Evolutionary conservation across 2,797 vertebrate genomes (phyloP).

Genomic region (Acropternis orthonyx): DNA sequence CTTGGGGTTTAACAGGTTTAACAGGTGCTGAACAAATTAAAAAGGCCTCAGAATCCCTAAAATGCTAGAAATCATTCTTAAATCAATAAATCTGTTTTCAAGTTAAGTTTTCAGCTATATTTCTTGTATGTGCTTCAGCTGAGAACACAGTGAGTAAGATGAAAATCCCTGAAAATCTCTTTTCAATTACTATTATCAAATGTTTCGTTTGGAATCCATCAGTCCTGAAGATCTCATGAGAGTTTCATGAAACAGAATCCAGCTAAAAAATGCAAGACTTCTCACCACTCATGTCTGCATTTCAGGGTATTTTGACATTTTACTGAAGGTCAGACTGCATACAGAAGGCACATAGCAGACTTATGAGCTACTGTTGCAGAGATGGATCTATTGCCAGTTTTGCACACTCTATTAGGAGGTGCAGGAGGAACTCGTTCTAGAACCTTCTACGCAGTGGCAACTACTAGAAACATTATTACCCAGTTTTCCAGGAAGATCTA

Average conservation of each 20-base stretch:
- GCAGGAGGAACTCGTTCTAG: neutral
- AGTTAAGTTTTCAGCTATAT: neutral
- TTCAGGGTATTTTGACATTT: neutral
- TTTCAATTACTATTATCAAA: neutral
- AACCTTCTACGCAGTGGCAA: neutral
- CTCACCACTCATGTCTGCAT: neutral
- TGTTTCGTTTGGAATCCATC: rapidly evolving
- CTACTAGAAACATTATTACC: neutral
- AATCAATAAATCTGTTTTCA: neutral
- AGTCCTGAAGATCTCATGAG: neutral
- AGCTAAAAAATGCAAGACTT: neutral
- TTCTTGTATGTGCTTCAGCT: neutral
- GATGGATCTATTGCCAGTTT: neutral
- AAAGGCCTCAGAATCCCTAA: neutral
- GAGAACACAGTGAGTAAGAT: neutral
- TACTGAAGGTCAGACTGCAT: neutral
- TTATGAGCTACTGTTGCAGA: neutral
- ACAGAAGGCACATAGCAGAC: neutral
- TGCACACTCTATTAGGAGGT: neutral
- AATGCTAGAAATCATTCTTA: neutral
- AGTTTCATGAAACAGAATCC: neutral
- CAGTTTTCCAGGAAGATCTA: neutral
- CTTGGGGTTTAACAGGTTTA: neutral
- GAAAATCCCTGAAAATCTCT: neutral
- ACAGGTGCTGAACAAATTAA: neutral